Base-by-base conservation (phyloP, 2,888 invertebrate species). In the Drosophila ochracea region DNA sequence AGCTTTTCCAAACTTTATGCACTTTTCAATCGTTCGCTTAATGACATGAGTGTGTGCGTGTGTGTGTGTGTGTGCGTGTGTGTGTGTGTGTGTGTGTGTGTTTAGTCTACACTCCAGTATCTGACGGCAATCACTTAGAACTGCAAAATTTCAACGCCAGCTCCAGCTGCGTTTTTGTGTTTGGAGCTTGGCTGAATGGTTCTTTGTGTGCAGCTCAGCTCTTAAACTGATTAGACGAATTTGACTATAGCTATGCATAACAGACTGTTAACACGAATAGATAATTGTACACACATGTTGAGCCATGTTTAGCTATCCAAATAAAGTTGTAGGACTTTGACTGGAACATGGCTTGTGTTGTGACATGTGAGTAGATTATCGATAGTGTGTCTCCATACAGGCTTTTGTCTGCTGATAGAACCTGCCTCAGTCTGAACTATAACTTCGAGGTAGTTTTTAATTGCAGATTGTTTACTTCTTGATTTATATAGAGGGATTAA, bases 131-230 rank as follows among this genome's bases (percentile, higher is more conserved):
- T 82, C 62, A 64, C 30, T 79, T 43, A 63, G 66, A 71, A 60
- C 59, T 49, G 79, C 70, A 69, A 68, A 60, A 64, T 71, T 78
- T 78, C 73, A 78, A 76, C 81, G 61, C 85, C 75, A 62, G 19
- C 86, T 86, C 82, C 86, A 84, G 86, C 86, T 86, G 83, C 30
- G 83, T 70, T 83, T 84, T 73, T 70, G 54, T 83, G 83, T 78
- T 59, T 43, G 43, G 50, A 49, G 37, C 55, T 47, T 25, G 53
- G 58, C 58, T 68, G 69, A 21, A 65, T 65, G 61, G 49, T 19
- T 68, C 54, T 64, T 55, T 28, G 37, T 19, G 47, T 19, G 35
- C 10, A 28, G 47, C 25, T 60, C 41, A 50, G 63, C 35, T 28
- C 41, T 59, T 43, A 65, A 59, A 30, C 64, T 65, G 81, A 80